These are phyloP conservation scores for Diplosoma virens DNA, from an alignment of 23 tunicate genomes.

Conservation along the genomic window DNA sequence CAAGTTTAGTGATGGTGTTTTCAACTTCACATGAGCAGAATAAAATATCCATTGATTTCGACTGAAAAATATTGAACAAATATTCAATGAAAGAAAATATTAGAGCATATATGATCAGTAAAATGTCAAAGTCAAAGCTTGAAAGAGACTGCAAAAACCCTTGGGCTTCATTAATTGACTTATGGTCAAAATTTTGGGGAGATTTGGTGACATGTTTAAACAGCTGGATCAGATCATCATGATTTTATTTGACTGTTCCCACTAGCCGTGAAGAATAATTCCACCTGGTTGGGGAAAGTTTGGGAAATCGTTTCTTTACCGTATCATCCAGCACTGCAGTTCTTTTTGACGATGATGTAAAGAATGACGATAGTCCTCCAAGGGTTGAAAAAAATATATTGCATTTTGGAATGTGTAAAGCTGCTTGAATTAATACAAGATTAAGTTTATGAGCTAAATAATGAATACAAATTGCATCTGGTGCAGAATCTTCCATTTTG, in stretches of 20 bases:
- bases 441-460: neutral
- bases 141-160: no score
- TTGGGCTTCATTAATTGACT: no score
- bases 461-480: conserved; percentile 14
- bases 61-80: no score
- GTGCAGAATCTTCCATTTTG: conserved; percentile 5
- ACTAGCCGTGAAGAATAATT: neutral
- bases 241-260: neutral
- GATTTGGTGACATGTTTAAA: neutral
- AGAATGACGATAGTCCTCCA: neutral
- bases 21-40: no score
- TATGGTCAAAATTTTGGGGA: no score
- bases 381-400: neutral
- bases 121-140: no score
- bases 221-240: neutral
- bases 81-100: no score
- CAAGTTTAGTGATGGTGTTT: neutral
- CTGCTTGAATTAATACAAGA: conserved; percentile 7
- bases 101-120: no score
- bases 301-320: neutral
- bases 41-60: no score
- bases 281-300: neutral
- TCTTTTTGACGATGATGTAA: conserved; percentile 3
- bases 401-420: neutral
- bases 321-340: neutral